These are phyloP conservation scores for Dryococelus australis DNA, from an alignment of 2,888 invertebrate genomes.

Conservation along the genomic window DNA sequence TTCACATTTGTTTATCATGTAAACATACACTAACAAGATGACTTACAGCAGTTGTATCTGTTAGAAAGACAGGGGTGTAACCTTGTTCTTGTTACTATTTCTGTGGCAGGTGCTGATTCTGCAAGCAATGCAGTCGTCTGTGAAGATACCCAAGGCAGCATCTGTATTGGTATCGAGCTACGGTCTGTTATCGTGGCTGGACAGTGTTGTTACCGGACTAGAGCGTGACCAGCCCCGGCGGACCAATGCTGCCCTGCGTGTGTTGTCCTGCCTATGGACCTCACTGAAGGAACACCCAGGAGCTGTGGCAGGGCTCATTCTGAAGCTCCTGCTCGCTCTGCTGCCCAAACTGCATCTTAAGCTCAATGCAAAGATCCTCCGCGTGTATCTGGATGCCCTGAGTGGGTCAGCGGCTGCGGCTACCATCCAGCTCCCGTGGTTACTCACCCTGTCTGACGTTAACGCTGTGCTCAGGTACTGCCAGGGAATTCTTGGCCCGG, in stretches of 20 bases:
- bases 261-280: neutral
- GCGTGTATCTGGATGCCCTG: neutral
- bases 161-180: neutral
- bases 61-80: too few species aligned
- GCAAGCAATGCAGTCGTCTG: neutral
- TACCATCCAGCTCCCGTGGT: neutral
- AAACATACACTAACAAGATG: too few species aligned
- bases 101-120: conserved; percentile 4
- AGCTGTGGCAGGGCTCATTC: neutral
- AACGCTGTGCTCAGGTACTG: neutral
- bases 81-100: neutral
- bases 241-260: neutral
- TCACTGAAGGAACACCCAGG: neutral
- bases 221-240: neutral
- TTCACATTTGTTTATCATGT: too few species aligned
- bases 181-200: conserved; percentile 2
- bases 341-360: neutral
- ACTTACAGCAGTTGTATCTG: too few species aligned
- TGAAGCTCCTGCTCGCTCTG: neutral
- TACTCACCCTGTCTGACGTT: neutral
- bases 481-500: neutral
- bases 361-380: neutral
- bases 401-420: neutral
- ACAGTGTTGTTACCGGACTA: neutral
- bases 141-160: neutral